Evolutionary conservation across 2,888 invertebrate species (phyloP), one percentile per base, ranked within the genome.

Genomic region (Harpalus rubripes): DNA sequence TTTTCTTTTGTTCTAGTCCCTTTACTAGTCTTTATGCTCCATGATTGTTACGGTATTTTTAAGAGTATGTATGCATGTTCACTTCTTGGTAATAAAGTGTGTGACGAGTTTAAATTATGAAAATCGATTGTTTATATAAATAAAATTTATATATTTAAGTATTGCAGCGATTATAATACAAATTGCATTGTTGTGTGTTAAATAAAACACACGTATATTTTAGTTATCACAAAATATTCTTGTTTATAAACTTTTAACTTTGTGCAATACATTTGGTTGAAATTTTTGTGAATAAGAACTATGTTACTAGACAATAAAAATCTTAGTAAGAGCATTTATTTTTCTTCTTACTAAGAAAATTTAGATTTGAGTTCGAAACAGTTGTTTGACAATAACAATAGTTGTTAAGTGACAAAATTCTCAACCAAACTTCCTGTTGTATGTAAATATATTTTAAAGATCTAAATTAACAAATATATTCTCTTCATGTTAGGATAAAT

Each of bases 151-250:
- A 82, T 83, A 83, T 85, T 85, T 85, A 85, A 85, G 85, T 85
- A 85, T 85, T 85, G 85, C 85, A 85, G 85, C 85, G 80, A 85
- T 84, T 84, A 85, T 85, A 80, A 80, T 85, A 85, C 85, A 85
- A 80, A 85, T 85, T 85, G 85, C 85, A 68, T 85, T 80, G 78
- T 58, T 65, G 85, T 84, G 78, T 78, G 22, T 61, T 39, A 32
- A 1, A 32, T 32, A 22, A 59, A 72, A 82, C 72, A 82, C 82
- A 82, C 59, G 22, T 61, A 83, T 84, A 84, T 84, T 84, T 85
- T 85, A 85, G 80, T 80, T 85, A 85, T 85, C 85, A 85, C 85
- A 85, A 85, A 80, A 85, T 85, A 80, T 85, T 72, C 85, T 79
- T 81, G 68, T 59, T 80, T 56, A 52, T 85, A 32, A 32, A 84